Base-by-base conservation (phyloP, 1,140 invertebrate genomes). In the Drosophila baimaii region DNA sequence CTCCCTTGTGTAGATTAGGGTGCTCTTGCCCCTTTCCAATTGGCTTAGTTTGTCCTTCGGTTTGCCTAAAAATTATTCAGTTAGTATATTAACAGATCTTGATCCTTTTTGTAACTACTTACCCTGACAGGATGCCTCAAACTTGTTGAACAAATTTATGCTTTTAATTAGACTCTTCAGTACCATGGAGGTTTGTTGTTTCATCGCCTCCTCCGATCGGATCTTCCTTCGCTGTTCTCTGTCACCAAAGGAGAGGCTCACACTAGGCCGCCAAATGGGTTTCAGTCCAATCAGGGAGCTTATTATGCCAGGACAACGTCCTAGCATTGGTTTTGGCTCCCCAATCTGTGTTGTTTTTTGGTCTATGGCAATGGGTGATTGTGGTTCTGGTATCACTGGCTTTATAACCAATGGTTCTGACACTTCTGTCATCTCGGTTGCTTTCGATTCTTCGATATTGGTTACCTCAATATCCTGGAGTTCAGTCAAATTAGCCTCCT, bases 161-260 rank as follows among this genome's bases (percentile, higher is more conserved):
- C 21, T 29, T 0, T 52, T 6, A 15, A 52, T 27, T 0, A 69
- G n/a, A 10, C 35, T 23, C 46, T 33, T 65, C 0, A 69, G 27
- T 6, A 35, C 35, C 19, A 10, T 27, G n/a, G 27, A 66, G 0
- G 65, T 35, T 10, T 68, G 15, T 21, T 51, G 33, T 19, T 64
- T 58, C 5, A 61, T 44, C 2, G 12, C 51, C 8, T 65, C 44
- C 61, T 51, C 21, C 13, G 46, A 15, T 19, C 23, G 5, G 12
- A 3, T 10, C 41, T 31, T 25, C n/a, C 21, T 15, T 3, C 1
- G 43, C 4, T 13, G 15, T 2, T 13, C 12, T 33, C 21, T 52
- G 6, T 69, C 65, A 4, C 65, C 65, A 35, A 69, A 69, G 5
- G 35, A 69, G 4, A 33, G 27, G 1, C 65, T 41, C 0, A 66